Percentiles rank a stretch among this genome's conserved stretches.
These are phyloP conservation scores for Anhinga rufa DNA, from an alignment of 2,113 vertebrate genomes.

Conservation along the genomic window DNA sequence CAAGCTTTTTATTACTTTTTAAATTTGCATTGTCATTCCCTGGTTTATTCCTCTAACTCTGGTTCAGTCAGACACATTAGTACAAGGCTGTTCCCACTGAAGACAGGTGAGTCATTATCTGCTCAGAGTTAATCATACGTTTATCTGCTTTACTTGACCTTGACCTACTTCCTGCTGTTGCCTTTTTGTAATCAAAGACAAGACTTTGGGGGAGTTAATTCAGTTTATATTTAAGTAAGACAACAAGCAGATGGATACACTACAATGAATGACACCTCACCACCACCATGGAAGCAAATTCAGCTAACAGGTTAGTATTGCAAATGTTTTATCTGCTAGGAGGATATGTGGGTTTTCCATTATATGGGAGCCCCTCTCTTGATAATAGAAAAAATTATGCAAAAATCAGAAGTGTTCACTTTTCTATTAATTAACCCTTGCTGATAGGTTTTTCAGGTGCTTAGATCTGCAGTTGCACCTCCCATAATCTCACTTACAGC, in stretches of 20 bases:
- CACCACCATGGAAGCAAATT: neutral
- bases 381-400: neutral
- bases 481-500: neutral
- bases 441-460: neutral
- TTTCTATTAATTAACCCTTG: neutral
- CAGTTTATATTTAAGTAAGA: neutral
- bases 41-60: neutral
- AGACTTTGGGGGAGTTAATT: neutral
- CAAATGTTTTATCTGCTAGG: neutral
- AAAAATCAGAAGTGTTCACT: neutral
- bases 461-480: neutral
- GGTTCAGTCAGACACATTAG: neutral
- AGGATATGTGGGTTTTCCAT: neutral
- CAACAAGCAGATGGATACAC: neutral
- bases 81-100: neutral
- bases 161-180: neutral
- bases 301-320: neutral
- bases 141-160: slow-evolving; percentile 11
- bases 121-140: neutral
- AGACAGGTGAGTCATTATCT: neutral
- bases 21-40: neutral
- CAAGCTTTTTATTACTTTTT: neutral
- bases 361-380: neutral
- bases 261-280: neutral
- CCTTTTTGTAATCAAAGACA: neutral